Evolutionary conservation across 2,113 vertebrate species (phyloP), one percentile per base, ranked within the genome.

Genomic region (Spermophilus dauricus): DNA sequence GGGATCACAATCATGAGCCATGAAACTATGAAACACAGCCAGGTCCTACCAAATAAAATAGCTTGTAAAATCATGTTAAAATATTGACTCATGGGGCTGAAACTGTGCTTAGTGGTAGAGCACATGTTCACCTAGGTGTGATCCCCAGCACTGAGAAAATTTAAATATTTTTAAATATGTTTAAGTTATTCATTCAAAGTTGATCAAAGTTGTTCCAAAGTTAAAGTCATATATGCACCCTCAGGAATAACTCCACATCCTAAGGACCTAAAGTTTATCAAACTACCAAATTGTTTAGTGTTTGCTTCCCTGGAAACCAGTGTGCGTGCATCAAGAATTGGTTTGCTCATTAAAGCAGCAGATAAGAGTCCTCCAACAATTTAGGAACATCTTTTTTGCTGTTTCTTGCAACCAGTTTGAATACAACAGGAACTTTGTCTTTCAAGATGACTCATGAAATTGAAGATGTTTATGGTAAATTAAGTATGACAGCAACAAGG

Each of bases 381-480:
- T 98, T 99, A 96, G 99, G 99, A 17, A 99, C 99, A 73, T 98
- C 99, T 89, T 99, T 99, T 90, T 75, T 99, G 63, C 99, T 99
- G 86, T 99, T 99, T 18, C 98, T 99, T 94, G 99, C 99, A 4
- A 98, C 99, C 51, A 99, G 96, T 97, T 98, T 99, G 99, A 99
- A 99, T 24, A 99, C 99, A 73, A 99, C 99, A 98, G 99, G 99
- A 98, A 99, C 99, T 2, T 99, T 99, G 18, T 98, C 99, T 58
- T 99, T 99, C 97, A 99, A 98, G 98, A 99, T 99, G 97, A 99
- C 99, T 89, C 99, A 99, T 67, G 99, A 99, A 86, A 97, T 99
- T 48, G 99, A 99, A 98, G 99, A 99, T 72, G 99, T 99, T 85
- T 99, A 99, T 86, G 99, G 99, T 73, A 99, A 98, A 96, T 96